These are phyloP conservation scores for Trilocha varians DNA, from an alignment of 2,888 invertebrate genomes.

Conservation along the genomic window DNA sequence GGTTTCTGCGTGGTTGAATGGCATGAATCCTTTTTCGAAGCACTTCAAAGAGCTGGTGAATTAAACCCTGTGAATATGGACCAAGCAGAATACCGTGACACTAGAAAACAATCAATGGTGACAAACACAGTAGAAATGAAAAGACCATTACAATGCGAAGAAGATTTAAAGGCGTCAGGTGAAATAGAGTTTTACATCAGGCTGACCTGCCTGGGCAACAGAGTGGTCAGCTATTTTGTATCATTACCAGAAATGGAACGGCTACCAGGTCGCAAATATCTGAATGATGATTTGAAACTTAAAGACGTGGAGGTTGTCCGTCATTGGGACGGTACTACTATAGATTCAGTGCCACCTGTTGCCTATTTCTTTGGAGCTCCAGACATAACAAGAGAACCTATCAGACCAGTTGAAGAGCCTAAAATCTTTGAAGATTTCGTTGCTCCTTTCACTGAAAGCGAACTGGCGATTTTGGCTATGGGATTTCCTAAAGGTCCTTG, in stretches of 20 bases:
- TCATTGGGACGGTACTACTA: slow-evolving; percentile 60
- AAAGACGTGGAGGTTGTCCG: slow-evolving; percentile 62
- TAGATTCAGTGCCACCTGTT: slow-evolving; percentile 53
- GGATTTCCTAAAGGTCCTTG: slow-evolving; percentile 67
- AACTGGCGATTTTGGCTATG: slow-evolving; percentile 60
- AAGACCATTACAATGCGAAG: slow-evolving; percentile 52
- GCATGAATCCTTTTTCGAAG: slow-evolving; percentile 54
- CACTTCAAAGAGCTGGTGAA: slow-evolving; percentile 41
- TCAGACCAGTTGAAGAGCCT: slow-evolving; percentile 37
- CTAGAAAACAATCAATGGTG: slow-evolving; percentile 46
- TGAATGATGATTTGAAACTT: slow-evolving; percentile 49
- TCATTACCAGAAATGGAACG: slow-evolving; percentile 61
- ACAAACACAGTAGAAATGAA: slow-evolving; percentile 52
- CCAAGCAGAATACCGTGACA: slow-evolving; percentile 50
- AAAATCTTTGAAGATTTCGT: slow-evolving; percentile 49
- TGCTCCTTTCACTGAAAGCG: slow-evolving; percentile 53
- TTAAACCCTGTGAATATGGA: slow-evolving; percentile 56
- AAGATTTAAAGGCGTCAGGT: slow-evolving; percentile 57
- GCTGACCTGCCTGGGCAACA: slow-evolving; percentile 54
- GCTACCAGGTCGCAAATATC: slow-evolving; percentile 58
- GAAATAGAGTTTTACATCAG: slow-evolving; percentile 55
- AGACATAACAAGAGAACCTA: slow-evolving; percentile 53
- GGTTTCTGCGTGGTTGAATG: slow-evolving; percentile 52
- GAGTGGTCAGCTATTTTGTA: slow-evolving; percentile 49
- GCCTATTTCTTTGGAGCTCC: slow-evolving; percentile 61